Conservation (phyloP, 2,113 vertebrate species). For the Acanthochromis polyacanthus region DNA sequence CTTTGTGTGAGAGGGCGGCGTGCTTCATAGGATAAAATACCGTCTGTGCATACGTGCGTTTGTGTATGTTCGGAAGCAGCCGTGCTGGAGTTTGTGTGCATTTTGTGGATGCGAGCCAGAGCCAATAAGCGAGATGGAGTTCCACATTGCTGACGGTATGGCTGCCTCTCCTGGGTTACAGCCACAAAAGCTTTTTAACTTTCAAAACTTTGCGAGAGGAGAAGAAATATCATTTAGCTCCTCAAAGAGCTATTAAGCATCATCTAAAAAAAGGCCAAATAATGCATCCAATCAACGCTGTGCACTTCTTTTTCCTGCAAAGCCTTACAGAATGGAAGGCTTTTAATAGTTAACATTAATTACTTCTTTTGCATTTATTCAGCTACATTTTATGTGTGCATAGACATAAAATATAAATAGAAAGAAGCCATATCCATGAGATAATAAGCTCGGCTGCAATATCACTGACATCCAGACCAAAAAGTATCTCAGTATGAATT, state of each 20-base stretch:
- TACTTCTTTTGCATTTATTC: constrained; percentile 27
- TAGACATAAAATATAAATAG: not conserved
- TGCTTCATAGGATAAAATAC: constrained; percentile 19
- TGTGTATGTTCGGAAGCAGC: not conserved
- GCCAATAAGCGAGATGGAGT: constrained; percentile 74
- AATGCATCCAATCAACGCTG: constrained; percentile 53
- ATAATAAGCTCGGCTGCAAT: constrained; percentile 51
- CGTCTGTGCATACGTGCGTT: not conserved
- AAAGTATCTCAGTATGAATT: constrained; percentile 68
- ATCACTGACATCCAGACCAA: constrained; percentile 53
- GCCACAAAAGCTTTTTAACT: constrained; percentile 80
- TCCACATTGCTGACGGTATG: constrained; percentile 69
- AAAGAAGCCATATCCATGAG: constrained; percentile 31
- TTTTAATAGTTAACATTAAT: constrained; percentile 39
- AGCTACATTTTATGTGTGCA: constrained; percentile 18
- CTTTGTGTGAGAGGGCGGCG: constrained; percentile 11
- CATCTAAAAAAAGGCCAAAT: constrained; percentile 63
- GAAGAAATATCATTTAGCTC: constrained; percentile 59
- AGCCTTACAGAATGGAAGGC: constrained; percentile 40
- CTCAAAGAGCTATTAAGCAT: constrained; percentile 58
- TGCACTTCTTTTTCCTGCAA: constrained; percentile 37
- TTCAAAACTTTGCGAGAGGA: constrained; percentile 51
- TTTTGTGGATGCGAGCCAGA: constrained; percentile 51
- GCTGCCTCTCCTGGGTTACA: constrained; percentile 65
- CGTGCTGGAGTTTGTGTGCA: not conserved